These are phyloP conservation scores for Diploscapter pachys DNA, from an alignment of 1,140 invertebrate species.

Conservation along the genomic window DNA sequence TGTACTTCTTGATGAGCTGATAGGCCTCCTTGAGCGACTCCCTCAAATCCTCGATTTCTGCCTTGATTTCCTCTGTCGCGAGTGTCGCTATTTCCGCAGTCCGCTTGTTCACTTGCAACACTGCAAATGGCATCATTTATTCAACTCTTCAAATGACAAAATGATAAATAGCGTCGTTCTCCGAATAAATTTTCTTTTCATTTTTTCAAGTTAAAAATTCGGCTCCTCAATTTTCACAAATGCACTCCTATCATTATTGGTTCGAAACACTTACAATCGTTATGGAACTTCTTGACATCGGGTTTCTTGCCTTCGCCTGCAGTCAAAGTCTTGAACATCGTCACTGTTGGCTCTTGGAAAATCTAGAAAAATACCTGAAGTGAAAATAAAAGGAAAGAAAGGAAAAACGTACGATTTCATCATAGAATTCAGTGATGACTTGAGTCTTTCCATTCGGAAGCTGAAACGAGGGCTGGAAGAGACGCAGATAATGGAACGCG, in stretches of 20 bases:
- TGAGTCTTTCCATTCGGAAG: slow-evolving; percentile 70
- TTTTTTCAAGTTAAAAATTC: too few species aligned
- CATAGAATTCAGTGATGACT: slow-evolving; percentile 87
- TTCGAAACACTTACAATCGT: slow-evolving; percentile 47
- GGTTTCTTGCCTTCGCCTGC: slow-evolving; percentile 31
- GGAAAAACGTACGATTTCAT: slow-evolving; percentile 74
- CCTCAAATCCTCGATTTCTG: slow-evolving; percentile 49
- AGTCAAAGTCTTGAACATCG: slow-evolving; percentile 85
- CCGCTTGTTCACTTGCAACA: slow-evolving; percentile 30
- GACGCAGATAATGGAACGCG: slow-evolving; percentile 87
- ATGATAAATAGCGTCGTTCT: background rate
- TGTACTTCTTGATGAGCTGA: slow-evolving; percentile 37
- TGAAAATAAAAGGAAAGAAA: slow-evolving; percentile 6
- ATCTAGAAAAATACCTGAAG: slow-evolving; percentile 60
- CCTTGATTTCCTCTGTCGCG: slow-evolving; percentile 37
- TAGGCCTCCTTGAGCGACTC: slow-evolving; percentile 44
- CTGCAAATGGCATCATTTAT: slow-evolving; percentile 20
- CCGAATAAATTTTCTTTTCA: too few species aligned
- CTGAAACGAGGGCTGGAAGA: slow-evolving; percentile 71
- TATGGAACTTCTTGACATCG: slow-evolving; percentile 26
- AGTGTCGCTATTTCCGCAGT: slow-evolving; percentile 29
- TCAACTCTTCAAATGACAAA: background rate
- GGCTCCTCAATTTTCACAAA: background rate
- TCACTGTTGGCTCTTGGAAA: slow-evolving; percentile 85
- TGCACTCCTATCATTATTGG: background rate